phyloP scores from a whole-genome alignment of 2,113 vertebrate species.

The Hydrochoerus hydrochaeris region DNA sequence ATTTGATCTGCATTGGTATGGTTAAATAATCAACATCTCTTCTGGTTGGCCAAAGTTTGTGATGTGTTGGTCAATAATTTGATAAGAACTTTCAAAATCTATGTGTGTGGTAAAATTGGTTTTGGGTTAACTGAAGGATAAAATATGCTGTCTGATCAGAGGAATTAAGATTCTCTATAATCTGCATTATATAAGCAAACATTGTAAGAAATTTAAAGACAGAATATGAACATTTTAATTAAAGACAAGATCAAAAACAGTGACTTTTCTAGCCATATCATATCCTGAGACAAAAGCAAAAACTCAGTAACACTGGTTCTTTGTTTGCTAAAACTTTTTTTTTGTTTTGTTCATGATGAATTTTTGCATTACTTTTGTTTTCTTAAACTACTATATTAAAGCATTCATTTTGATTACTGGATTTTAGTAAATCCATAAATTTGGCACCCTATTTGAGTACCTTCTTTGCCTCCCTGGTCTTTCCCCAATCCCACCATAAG shows the following conservation, averaged over 20 bases:
- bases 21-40: neutral
- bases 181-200: conserved; percentile 36
- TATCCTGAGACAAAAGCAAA: neutral
- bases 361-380: conserved; percentile 19
- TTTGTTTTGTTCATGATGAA: neutral
- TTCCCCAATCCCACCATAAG: neutral
- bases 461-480: neutral
- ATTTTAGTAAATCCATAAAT: neutral
- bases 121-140: conserved; percentile 5
- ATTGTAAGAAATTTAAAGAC: neutral
- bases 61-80: conserved; percentile 27
- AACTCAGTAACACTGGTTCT: neutral
- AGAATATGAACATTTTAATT: conserved; percentile 38
- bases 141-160: conserved; percentile 5
- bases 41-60: conserved; percentile 14
- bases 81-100: conserved; percentile 34
- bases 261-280: neutral
- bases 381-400: neutral
- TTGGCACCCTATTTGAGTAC: neutral
- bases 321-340: conserved; percentile 27
- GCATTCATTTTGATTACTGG: conserved; percentile 31
- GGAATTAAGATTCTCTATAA: neutral
- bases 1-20: neutral
- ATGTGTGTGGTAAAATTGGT: neutral
- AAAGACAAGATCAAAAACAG: neutral